Evolutionary conservation across 2,888 invertebrate genomes (phyloP).

Genomic region (Caradrina clavipalpis): DNA sequence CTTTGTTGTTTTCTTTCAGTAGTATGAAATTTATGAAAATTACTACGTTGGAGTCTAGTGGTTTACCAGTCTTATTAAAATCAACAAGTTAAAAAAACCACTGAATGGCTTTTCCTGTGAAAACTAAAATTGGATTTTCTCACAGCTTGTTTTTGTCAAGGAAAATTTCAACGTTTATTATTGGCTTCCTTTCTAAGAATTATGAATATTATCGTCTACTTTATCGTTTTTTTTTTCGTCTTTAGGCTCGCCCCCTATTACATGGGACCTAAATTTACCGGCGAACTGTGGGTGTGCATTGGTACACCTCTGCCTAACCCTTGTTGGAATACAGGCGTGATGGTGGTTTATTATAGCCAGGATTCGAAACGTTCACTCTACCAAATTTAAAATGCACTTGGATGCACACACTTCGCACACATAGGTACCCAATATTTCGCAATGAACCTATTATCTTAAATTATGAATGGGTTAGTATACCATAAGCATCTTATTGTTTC

Average conservation of each 20-base stretch:
- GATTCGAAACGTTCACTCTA: constrained; percentile 52
- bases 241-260: no score
- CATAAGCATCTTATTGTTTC: constrained; percentile 58
- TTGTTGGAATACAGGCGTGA: no score
- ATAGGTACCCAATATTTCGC: constrained; percentile 64
- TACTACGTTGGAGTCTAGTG: not conserved
- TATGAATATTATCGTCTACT: constrained; percentile 7
- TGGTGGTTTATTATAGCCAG: no score
- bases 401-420: no score
- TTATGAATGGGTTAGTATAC: constrained; percentile 69
- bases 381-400: constrained; percentile 65
- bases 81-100: not conserved
- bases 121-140: constrained; percentile 34
- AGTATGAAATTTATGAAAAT: not conserved
- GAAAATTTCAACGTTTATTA: constrained; percentile 16
- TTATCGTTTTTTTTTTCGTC: no score
- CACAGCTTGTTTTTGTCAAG: constrained; percentile 10
- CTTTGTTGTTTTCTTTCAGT: not conserved
- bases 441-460: not conserved
- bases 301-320: no score
- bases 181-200: constrained; percentile 27
- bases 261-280: no score
- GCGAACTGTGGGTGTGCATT: no score
- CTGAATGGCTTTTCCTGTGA: constrained; percentile 11
- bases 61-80: constrained; percentile 12